These are phyloP conservation scores for Zygaena filipendulae DNA, from an alignment of 2,888 invertebrate genomes.

Conservation along the genomic window DNA sequence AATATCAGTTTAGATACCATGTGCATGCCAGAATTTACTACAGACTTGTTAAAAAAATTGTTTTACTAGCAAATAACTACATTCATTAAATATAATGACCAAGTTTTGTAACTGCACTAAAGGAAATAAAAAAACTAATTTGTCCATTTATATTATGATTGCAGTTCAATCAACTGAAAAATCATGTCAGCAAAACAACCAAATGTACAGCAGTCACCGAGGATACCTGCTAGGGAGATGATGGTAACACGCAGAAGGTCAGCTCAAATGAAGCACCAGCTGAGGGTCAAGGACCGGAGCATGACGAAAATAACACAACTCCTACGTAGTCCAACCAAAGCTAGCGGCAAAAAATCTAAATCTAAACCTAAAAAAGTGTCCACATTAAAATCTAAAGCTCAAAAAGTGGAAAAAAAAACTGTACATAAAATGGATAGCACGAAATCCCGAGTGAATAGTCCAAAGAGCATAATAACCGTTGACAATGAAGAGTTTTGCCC, in stretches of 20 bases:
- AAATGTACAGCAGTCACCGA: conserved; percentile 12
- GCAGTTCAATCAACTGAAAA: no score
- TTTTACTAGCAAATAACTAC: no score
- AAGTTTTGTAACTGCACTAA: no score
- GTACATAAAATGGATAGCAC: no score
- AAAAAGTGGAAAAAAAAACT: conserved; percentile 10
- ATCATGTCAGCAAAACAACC: conserved; percentile 20
- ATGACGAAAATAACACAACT: conserved; percentile 17
- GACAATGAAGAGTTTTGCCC: conserved; percentile 31
- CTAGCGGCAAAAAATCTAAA: conserved; percentile 12
- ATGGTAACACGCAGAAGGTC: conserved; percentile 33
- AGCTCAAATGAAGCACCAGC: conserved; percentile 24
- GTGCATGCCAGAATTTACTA: no score
- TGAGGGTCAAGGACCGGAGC: conserved; percentile 18
- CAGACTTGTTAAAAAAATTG: no score
- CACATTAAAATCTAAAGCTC: no score
- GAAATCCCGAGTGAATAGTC: background rate
- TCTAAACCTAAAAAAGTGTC: conserved; percentile 14
- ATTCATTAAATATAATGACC: no score
- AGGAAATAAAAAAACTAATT: no score
- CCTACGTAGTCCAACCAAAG: conserved; percentile 17
- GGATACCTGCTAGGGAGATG: conserved; percentile 23
- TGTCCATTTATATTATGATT: no score
- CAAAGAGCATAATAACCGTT: conserved; percentile 1
- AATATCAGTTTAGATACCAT: no score